Conservation (phyloP, 2,113 vertebrate genomes). For the Lichenostomus cassidix region DNA sequence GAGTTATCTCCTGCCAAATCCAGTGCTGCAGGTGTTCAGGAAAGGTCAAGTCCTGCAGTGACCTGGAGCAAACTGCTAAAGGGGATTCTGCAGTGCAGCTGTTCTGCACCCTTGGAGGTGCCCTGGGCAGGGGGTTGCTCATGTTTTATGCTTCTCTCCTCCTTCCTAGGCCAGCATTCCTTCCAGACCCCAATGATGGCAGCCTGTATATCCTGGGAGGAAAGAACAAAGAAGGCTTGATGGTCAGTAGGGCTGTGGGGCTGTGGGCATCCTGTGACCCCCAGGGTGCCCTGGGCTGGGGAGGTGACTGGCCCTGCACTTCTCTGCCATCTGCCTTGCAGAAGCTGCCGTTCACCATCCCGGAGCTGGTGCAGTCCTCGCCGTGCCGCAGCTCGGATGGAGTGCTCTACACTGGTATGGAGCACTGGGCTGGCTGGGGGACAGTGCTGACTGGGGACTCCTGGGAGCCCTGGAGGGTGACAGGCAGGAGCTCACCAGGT, state of each 20-base stretch:
- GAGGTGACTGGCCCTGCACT: background rate
- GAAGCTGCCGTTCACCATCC: slow-evolving; percentile 98
- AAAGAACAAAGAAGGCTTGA: slow-evolving; percentile 90
- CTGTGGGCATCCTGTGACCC: background rate
- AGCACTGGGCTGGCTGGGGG: accelerated
- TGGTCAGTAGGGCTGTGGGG: slow-evolving; percentile 75
- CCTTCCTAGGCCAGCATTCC: slow-evolving; percentile 85
- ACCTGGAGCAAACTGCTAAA: background rate
- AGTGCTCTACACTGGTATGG: slow-evolving; percentile 88
- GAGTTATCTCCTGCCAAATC: background rate
- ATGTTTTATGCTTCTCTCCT: background rate
- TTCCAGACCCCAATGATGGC: slow-evolving; percentile 94
- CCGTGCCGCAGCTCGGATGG: slow-evolving; percentile 95
- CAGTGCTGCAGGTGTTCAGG: background rate
- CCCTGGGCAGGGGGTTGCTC: background rate
- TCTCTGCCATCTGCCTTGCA: slow-evolving; percentile 39
- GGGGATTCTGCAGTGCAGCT: background rate
- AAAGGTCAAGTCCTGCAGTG: background rate
- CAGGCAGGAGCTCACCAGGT: accelerated
- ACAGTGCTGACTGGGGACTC: accelerated
- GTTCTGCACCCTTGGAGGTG: background rate
- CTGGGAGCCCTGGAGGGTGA: accelerated
- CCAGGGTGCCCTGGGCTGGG: background rate
- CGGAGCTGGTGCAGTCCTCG: slow-evolving; percentile 93
- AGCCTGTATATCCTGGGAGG: slow-evolving; percentile 91